phyloP scores from a whole-genome alignment of 2,797 vertebrate genomes.

The Intellagama lesueurii region DNA sequence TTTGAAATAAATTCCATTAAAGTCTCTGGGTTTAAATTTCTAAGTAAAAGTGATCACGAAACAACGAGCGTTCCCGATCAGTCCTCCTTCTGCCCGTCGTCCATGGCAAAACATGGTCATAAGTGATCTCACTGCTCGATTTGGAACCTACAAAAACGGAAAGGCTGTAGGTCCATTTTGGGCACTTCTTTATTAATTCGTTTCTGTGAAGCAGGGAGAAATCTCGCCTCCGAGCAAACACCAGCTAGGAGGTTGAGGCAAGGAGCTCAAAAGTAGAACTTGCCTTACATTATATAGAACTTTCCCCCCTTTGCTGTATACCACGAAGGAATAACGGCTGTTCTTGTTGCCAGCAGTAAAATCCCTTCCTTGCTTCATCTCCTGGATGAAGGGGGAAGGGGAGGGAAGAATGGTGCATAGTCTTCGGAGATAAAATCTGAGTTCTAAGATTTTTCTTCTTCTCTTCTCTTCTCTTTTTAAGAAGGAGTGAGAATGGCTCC shows the following conservation, averaged over 20 bases:
- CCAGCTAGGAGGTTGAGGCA: neutral
- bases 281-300: neutral
- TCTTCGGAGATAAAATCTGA: neutral
- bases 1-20: neutral
- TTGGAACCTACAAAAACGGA: neutral
- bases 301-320: neutral
- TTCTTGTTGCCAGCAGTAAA: neutral
- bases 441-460: neutral
- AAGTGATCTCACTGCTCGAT: neutral
- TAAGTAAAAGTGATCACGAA: neutral
- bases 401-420: neutral
- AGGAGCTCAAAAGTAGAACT: neutral
- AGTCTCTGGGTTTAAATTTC: neutral
- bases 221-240: neutral
- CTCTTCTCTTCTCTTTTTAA: neutral
- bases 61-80: too few species aligned
- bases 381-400: neutral
- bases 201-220: too few species aligned
- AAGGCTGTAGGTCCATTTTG: neutral
- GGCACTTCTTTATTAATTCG: neutral
- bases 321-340: neutral
- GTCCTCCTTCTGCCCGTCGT: too few species aligned
- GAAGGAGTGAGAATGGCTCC: neutral
- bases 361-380: neutral
- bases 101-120: neutral